These are phyloP conservation scores for Deilephila elpenor DNA, from an alignment of 2,888 invertebrate species.

Conservation along the genomic window DNA sequence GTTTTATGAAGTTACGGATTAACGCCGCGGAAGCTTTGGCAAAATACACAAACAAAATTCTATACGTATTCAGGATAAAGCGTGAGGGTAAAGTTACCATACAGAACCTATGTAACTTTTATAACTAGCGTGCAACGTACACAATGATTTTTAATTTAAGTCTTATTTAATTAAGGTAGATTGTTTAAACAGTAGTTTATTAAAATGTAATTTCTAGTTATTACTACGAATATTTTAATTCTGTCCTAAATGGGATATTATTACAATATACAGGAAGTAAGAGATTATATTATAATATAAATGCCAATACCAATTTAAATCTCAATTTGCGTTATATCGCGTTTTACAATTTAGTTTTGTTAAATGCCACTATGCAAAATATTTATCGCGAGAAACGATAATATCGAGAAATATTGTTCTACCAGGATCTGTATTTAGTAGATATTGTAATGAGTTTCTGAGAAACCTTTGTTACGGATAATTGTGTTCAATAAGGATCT, in stretches of 20 bases:
- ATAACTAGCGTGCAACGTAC: neutral
- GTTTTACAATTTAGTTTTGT: too few relatives aligned
- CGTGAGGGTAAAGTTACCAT: neutral
- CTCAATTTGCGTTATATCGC: too few relatives aligned
- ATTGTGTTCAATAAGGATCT: slow-evolving; percentile 5
- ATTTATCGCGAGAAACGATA: too few relatives aligned
- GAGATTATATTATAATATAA: neutral
- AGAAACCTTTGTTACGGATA: too few relatives aligned
- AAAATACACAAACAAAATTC: slow-evolving; percentile 1
- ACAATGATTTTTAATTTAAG: too few relatives aligned
- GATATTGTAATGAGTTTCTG: neutral
- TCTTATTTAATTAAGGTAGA: too few relatives aligned
- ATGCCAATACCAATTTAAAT: too few relatives aligned
- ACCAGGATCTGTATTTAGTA: neutral
- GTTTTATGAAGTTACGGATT: slow-evolving; percentile 1
- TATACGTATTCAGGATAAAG: neutral
- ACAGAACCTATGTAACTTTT: neutral
- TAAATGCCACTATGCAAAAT: too few relatives aligned
- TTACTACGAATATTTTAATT: too few relatives aligned
- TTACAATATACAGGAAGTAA: neutral
- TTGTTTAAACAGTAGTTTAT: too few relatives aligned
- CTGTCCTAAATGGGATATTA: neutral
- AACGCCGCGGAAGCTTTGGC: neutral
- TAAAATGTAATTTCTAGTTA: too few relatives aligned
- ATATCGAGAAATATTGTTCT: neutral